phyloP scores from a whole-genome alignment of 2,797 vertebrate species.

The Sebastes miniatus region DNA sequence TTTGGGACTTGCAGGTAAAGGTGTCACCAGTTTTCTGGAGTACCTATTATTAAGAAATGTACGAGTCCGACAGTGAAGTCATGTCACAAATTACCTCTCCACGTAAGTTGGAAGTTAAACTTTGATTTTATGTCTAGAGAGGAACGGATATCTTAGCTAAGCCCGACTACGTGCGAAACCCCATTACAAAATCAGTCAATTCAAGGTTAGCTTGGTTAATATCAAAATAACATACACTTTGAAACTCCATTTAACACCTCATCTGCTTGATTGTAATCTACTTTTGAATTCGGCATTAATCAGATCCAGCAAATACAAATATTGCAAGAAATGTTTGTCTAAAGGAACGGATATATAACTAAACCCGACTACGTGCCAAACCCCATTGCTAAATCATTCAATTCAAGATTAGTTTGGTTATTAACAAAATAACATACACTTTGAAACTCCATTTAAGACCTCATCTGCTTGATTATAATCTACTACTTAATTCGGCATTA shows the following conservation, averaged over 20 bases:
- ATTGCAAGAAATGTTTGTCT: no score
- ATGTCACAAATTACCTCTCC: no score
- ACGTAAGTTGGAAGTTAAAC: no score
- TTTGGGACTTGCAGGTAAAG: no score
- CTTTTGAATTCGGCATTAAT: neutral
- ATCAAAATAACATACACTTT: accelerated
- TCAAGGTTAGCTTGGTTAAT: neutral
- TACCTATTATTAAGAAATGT: neutral
- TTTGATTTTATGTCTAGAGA: no score
- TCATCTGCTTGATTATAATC: accelerated
- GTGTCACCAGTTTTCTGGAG: neutral
- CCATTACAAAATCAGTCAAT: neutral
- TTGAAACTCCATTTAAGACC: accelerated
- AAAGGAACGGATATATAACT: accelerated
- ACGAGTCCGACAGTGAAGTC: accelerated
- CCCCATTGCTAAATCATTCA: neutral
- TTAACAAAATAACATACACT: accelerated
- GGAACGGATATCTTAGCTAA: no score
- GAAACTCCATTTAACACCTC: accelerated
- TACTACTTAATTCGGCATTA: neutral
- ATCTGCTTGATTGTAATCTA: accelerated
- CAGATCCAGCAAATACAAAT: accelerated
- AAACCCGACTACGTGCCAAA: neutral
- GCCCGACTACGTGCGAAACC: neutral
- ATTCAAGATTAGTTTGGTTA: neutral